Percentiles rank a stretch among this genome's conserved stretches.
Evolutionary conservation across 2,113 vertebrate species (phyloP).

Genomic region (Callithrix jacchus): DNA sequence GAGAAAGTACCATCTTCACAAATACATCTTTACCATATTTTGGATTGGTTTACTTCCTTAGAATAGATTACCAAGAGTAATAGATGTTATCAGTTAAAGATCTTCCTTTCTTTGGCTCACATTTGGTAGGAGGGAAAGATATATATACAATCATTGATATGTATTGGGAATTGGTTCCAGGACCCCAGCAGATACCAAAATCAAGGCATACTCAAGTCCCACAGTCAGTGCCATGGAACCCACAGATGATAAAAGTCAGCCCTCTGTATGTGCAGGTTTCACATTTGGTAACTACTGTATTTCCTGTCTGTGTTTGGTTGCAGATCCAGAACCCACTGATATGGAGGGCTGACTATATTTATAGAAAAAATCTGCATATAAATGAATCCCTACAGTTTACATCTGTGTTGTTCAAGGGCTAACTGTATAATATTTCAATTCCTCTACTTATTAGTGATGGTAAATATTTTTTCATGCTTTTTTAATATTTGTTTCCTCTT

Average conservation of each 20-base stretch:
- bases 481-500: slow-evolving; percentile 21
- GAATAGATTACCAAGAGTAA: slow-evolving; percentile 21
- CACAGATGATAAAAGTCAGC: neutral
- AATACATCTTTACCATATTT: neutral
- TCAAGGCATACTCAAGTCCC: neutral
- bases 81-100: neutral
- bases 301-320: neutral
- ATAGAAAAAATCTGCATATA: neutral
- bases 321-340: neutral
- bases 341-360: neutral
- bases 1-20: neutral
- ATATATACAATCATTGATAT: neutral
- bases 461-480: slow-evolving; percentile 26
- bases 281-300: neutral
- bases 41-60: slow-evolving; percentile 20
- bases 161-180: neutral
- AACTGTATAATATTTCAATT: slow-evolving; percentile 29
- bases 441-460: neutral
- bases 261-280: neutral
- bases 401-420: neutral
- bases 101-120: neutral
- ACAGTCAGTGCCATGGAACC: neutral
- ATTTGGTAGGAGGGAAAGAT: slow-evolving; percentile 4
- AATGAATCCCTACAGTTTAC: neutral
- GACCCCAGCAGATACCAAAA: neutral